phyloP scores from a whole-genome alignment of 2,797 vertebrate species.

The Hylomyscus alleni region DNA sequence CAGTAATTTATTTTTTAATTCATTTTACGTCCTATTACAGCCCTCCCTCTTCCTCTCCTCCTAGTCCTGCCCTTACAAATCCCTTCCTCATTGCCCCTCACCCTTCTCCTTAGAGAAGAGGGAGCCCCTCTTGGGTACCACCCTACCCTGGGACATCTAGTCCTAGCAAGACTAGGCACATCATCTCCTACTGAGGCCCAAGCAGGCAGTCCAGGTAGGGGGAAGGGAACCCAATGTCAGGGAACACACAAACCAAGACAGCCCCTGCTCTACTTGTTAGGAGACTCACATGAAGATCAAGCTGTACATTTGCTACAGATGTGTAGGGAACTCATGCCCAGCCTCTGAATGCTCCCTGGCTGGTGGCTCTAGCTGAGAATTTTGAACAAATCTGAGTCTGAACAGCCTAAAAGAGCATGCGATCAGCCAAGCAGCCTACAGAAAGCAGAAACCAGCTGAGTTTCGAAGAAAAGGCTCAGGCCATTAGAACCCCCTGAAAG shows the following conservation, averaged over 20 bases:
- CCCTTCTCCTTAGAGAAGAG: not conserved
- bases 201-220: not conserved
- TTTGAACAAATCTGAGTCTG: not conserved
- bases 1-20: not conserved
- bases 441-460: not conserved
- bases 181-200: not conserved
- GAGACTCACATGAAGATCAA: not conserved
- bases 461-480: not conserved
- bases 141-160: not conserved
- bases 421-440: not conserved
- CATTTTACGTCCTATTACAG: not conserved
- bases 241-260: not conserved
- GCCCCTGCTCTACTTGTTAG: not conserved
- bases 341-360: not conserved
- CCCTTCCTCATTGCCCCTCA: not conserved
- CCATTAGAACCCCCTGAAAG: not conserved
- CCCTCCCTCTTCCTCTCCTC: not conserved
- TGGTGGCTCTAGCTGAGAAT: not conserved
- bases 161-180: not conserved
- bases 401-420: not conserved
- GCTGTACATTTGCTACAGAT: not conserved
- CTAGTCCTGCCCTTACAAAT: not conserved
- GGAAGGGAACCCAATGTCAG: not conserved
- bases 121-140: not conserved
- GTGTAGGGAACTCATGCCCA: not conserved